Base-by-base conservation (phyloP, 1,140 invertebrate species). In the Grapholita molesta region DNA sequence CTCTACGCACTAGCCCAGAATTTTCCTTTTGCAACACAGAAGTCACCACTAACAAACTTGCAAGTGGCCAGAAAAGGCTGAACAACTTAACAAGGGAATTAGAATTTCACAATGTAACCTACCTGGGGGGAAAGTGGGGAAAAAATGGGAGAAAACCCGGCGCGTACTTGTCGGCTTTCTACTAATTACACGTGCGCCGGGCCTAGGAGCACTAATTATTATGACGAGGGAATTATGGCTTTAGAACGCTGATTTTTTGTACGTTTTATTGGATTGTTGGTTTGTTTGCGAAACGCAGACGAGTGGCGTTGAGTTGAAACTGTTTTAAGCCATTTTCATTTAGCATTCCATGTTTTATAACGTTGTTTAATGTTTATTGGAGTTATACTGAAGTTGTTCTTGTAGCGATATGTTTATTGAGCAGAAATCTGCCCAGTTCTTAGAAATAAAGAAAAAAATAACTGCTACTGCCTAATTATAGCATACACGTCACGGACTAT, bases 41-140 rank as follows among this genome's bases (percentile, higher is more conserved):
- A n/a, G n/a, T n/a, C n/a, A n/a, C n/a, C n/a, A n/a, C n/a, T n/a
- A n/a, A n/a, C n/a, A n/a, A n/a, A n/a, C n/a, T n/a, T n/a, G n/a
- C n/a, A 68, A 68, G 52, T 68, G 24, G 53, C 23, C 24, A 48
- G 52, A 52, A 35, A 70, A 74, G 77, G 70, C 70, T 66, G 53
- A 65, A 70, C 70, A 67, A 74, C 71, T 74, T 80, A 79, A 83
- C 78, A 73, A 77, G 75, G 68, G 80, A 80, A 80, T 83, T 83
- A 80, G 77, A 83, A 79, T 80, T 83, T 79, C 79, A 80, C 78
- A 83, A 80, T 80, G 80, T 83, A 80, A 83, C 76, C 68, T 70
- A 64, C 69, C 24, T 25, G 11, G 21, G n/a, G n/a, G n/a, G n/a
- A 30, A 33, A 61, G 48, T 33, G 65, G 53, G 53, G 52, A 68